Conservation (phyloP, 2,888 invertebrate species). For the Heliconius ethilla region DNA sequence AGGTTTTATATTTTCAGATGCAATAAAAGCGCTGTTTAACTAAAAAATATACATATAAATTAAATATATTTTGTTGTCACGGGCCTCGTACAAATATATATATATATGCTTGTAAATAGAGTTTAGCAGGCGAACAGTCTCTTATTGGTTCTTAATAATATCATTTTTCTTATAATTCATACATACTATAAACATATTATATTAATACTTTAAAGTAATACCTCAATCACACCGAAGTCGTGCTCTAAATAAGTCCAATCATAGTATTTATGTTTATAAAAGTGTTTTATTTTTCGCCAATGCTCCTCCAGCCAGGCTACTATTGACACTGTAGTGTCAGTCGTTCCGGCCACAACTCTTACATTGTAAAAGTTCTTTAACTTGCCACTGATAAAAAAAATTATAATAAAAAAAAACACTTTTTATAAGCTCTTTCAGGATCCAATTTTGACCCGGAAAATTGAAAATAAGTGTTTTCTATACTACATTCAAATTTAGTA, state of each 20-base stretch:
- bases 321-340: slow-evolving; percentile 30
- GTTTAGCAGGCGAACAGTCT: background rate
- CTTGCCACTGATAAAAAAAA: slow-evolving; percentile 20
- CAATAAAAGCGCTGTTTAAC: slow-evolving; percentile 31
- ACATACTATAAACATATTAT: background rate
- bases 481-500: too few relatives aligned
- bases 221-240: slow-evolving; percentile 47
- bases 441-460: too few relatives aligned
- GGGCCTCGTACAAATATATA: background rate
- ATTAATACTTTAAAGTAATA: slow-evolving; percentile 19
- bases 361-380: slow-evolving; percentile 37
- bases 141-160: too few relatives aligned
- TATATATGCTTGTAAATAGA: background rate
- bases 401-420: background rate
- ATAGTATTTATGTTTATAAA: slow-evolving; percentile 45
- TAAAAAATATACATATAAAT: slow-evolving; percentile 5
- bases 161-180: background rate
- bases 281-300: slow-evolving; percentile 44
- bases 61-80: background rate
- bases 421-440: too few relatives aligned
- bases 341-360: slow-evolving; percentile 46
- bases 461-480: too few relatives aligned
- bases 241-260: slow-evolving; percentile 40
- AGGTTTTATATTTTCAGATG: slow-evolving; percentile 44
- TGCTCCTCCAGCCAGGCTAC: slow-evolving; percentile 41